These are phyloP conservation scores for Dolichallabes microphthalmus DNA, from an alignment of 2,113 vertebrate species.

Conservation along the genomic window DNA sequence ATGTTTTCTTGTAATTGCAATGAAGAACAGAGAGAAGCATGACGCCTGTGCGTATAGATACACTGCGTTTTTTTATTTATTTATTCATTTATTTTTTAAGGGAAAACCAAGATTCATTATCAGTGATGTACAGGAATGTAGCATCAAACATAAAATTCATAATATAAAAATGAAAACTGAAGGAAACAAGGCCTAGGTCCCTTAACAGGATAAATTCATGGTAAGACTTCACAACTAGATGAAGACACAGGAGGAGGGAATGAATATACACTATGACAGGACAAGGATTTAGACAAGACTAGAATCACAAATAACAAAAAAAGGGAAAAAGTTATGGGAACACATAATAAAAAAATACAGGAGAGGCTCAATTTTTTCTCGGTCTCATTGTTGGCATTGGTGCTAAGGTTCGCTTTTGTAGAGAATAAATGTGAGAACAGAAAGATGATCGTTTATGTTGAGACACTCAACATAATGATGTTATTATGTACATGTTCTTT, in stretches of 20 bases:
- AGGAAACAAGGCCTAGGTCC: neutral
- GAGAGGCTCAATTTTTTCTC: neutral
- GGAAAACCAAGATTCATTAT: neutral
- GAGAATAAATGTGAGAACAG: neutral
- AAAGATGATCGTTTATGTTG: neutral
- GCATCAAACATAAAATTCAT: neutral
- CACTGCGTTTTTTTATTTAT: neutral
- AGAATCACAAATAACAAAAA: neutral
- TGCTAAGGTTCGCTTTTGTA: neutral
- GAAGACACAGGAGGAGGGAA: neutral
- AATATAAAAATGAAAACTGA: neutral
- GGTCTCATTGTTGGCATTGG: neutral
- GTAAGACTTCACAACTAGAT: neutral
- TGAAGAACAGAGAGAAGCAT: neutral
- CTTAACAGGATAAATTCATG: neutral
- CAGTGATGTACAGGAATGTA: neutral
- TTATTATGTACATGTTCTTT: neutral
- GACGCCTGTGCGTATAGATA: neutral
- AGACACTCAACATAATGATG: neutral
- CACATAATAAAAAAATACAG: neutral
- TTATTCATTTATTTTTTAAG: no score
- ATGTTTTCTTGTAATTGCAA: neutral
- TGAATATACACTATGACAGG: neutral
- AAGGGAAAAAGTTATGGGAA: neutral
- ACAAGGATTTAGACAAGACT: neutral